Evolutionary conservation across 2,797 vertebrate genomes (phyloP).

Genomic region (Gallinago solitaria): DNA sequence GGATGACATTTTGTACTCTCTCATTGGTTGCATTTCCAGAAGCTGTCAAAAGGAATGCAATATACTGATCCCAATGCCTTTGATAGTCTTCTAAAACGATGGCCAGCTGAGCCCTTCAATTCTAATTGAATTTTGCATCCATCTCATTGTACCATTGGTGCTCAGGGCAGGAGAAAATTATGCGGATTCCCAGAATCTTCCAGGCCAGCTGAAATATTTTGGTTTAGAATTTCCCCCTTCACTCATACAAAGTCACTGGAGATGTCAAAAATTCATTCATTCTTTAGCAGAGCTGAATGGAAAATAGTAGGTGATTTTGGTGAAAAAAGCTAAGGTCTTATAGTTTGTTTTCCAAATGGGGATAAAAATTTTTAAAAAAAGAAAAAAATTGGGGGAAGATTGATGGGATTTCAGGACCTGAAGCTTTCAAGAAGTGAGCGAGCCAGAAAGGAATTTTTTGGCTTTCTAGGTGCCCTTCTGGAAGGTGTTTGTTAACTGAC

Average conservation of each 20-base stretch:
- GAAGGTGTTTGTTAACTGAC: neutral
- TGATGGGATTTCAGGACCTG: neutral
- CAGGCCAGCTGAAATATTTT: constrained; percentile 33
- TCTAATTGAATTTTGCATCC: constrained; percentile 59
- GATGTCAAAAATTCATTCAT: neutral
- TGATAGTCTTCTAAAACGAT: constrained; percentile 50
- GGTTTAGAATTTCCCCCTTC: neutral
- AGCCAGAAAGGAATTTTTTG: constrained; percentile 3
- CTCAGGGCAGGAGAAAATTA: constrained; percentile 3
- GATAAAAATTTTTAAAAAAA: neutral
- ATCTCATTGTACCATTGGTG: constrained; percentile 9
- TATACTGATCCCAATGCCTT: constrained; percentile 44
- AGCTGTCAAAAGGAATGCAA: neutral
- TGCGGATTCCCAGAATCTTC: neutral
- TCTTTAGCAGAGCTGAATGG: neutral
- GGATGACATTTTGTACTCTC: constrained; percentile 42
- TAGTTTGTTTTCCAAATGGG: neutral
- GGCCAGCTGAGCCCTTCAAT: constrained; percentile 57
- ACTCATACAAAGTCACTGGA: neutral
- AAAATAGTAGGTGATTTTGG: neutral
- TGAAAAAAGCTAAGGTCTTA: neutral
- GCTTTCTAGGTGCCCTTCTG: neutral
- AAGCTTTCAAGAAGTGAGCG: neutral
- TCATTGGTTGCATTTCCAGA: constrained; percentile 45
- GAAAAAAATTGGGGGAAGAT: neutral